A percentile compares a stretch with the other conserved stretches of the same genome.
Evolutionary conservation across 2,888 invertebrate genomes (phyloP).

Genomic region (Corbicula japonica): DNA sequence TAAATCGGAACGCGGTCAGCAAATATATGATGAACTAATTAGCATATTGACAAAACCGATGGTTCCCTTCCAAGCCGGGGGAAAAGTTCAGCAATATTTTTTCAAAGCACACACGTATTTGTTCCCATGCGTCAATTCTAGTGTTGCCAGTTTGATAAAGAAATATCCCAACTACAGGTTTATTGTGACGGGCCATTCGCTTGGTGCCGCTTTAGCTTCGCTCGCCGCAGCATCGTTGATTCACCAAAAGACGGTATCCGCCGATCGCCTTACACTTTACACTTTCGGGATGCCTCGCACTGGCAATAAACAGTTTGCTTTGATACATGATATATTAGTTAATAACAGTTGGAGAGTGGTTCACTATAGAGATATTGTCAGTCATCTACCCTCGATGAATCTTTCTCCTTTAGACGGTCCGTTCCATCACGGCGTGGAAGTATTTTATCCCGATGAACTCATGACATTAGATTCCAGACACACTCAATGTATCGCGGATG

Average conservation of each 20-base stretch:
- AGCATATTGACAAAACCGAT: conserved; percentile 13
- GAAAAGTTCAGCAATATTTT: conserved; percentile 52
- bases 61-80: conserved; percentile 29
- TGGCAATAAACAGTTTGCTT: conserved; percentile 50
- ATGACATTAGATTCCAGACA: conserved; percentile 35
- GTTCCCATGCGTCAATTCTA: conserved; percentile 31
- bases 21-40: conserved; percentile 28
- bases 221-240: conserved; percentile 37
- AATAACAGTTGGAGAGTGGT: conserved; percentile 59
- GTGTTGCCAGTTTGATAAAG: conserved; percentile 14
- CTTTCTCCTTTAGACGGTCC: conserved; percentile 15
- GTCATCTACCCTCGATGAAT: conserved; percentile 39
- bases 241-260: conserved; percentile 23
- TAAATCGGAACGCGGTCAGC: not conserved
- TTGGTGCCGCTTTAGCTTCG: conserved; percentile 55
- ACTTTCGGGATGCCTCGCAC: conserved; percentile 56
- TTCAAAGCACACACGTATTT: conserved; percentile 40
- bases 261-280: conserved; percentile 33
- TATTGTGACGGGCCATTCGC: conserved; percentile 52
- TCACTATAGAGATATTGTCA: conserved; percentile 46
- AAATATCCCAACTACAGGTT: conserved; percentile 41
- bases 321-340: conserved; percentile 35
- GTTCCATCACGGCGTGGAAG: conserved; percentile 49
- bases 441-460: conserved; percentile 38
- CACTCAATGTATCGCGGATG: conserved; percentile 35